Evolutionary conservation across 2,113 vertebrate species (phyloP), one percentile per base, ranked within the genome.

Genomic region (Oreocharis arfaki): DNA sequence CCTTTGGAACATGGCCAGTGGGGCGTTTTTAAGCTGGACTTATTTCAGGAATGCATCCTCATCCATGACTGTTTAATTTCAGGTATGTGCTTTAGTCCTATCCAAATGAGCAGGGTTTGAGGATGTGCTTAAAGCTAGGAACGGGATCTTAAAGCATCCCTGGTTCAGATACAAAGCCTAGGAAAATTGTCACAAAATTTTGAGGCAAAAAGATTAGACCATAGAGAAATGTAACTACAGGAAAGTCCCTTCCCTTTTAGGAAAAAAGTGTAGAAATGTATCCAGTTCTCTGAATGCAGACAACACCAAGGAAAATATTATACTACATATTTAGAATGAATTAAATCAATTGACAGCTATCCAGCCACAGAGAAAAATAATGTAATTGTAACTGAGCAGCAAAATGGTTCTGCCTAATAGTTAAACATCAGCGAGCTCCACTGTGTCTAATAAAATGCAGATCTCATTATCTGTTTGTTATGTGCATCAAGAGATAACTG

Each of bases 401-500:
- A 70, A 92, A 96, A 89, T 87, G 71, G 78, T 87, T 94, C 92
- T 80, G 71, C 83, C 82, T 90, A 88, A 92, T 82, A 94, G 93
- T 95, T 94, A 92, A 95, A 90, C 53, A 88, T 68, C 71, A 81
- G 81, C 9, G 18, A 91, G 84, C 2, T 2, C 70, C 50, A 42
- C 90, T 90, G 89, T 96, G 90, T 76, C 92, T 73, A 96, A 96
- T 97, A 96, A 96, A 97, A 96, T 96, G 96, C 94, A 96, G 92
- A 96, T 96, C 96, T 97, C 94, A 93, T 96, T 97, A 93, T 96
- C 91, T 92, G 80, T 97, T 97, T 96, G 91, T 97, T 96, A 93
- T 78, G 84, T 96, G 95, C 91, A 93, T 94, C 13, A 3, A 37
- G 80, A 97, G 96, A 96, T 96, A 96, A 95, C 84, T 83, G 84